These are phyloP conservation scores for Etheostoma nigrum DNA, from an alignment of 2,797 vertebrate genomes.

Conservation along the genomic window DNA sequence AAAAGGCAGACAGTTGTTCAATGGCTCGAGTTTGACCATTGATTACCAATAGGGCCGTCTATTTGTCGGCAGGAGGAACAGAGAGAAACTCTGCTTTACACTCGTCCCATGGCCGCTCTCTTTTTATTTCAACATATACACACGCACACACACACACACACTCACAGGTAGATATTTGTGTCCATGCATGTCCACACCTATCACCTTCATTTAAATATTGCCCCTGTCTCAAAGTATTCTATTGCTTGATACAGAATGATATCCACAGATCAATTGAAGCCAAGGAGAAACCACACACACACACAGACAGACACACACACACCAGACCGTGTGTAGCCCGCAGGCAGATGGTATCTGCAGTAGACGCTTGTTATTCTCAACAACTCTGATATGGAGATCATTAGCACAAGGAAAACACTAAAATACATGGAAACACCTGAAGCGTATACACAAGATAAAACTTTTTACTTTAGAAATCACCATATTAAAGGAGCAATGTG, in stretches of 20 bases:
- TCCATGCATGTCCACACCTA: slow-evolving; percentile 47
- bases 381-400: slow-evolving; percentile 79
- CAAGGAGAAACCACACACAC: slow-evolving; percentile 75
- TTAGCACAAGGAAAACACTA: slow-evolving; percentile 73
- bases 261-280: slow-evolving; percentile 90
- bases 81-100: slow-evolving; percentile 74
- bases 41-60: slow-evolving; percentile 96
- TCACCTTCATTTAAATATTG: slow-evolving; percentile 91
- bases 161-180: slow-evolving; percentile 41
- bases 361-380: slow-evolving; percentile 77
- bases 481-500: slow-evolving; percentile 65
- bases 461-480: slow-evolving; percentile 64
- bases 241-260: slow-evolving; percentile 89
- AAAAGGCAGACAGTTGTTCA: slow-evolving; percentile 98
- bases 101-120: slow-evolving; percentile 33
- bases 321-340: slow-evolving; percentile 59
- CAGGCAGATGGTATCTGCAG: slow-evolving; percentile 77
- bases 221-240: slow-evolving; percentile 78
- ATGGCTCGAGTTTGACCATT: slow-evolving; percentile 93
- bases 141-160: slow-evolving; percentile 11
- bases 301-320: slow-evolving; percentile 40
- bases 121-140: slow-evolving; percentile 33
- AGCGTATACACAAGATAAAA: slow-evolving; percentile 62
- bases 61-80: slow-evolving; percentile 85
- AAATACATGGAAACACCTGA: slow-evolving; percentile 67